phyloP scores from a whole-genome alignment of 2,888 invertebrate species.

The Scaptomyza polygonia region DNA sequence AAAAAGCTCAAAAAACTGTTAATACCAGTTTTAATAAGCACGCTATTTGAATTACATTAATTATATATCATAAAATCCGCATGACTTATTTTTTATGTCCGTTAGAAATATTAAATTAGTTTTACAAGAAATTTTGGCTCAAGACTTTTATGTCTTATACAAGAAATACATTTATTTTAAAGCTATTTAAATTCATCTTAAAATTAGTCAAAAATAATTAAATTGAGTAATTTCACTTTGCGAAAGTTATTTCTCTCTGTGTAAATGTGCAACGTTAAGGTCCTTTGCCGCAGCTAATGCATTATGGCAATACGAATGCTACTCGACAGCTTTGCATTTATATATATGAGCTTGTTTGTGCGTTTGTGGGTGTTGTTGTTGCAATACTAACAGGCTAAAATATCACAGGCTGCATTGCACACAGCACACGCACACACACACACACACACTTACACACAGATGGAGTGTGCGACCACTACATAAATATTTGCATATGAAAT shows the following conservation, averaged over 20 bases:
- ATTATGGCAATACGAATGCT: constrained; percentile 73
- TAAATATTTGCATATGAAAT: constrained; percentile 83
- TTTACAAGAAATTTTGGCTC: too few species aligned
- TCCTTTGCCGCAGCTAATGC: constrained; percentile 70
- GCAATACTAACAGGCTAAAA: constrained; percentile 39
- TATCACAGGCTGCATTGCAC: constrained; percentile 37
- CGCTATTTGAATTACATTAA: not conserved
- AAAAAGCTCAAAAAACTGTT: not conserved
- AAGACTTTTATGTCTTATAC: too few species aligned
- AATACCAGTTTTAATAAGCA: not conserved
- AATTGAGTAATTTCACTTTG: too few species aligned
- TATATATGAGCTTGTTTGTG: constrained; percentile 38
- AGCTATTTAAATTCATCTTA: too few species aligned
- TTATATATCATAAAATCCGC: not conserved
- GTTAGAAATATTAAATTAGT: too few species aligned
- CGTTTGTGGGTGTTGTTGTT: constrained; percentile 19
- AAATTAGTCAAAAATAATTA: not conserved
- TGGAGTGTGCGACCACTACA: constrained; percentile 42
- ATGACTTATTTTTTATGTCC: too few species aligned
- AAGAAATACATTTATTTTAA: too few species aligned
- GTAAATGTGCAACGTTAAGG: constrained; percentile 57
- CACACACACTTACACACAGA: not conserved
- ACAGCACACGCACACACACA: constrained; percentile 31
- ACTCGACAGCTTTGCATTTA: constrained; percentile 55
- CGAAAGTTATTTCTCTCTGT: constrained; percentile 27